Base-by-base conservation (phyloP, 2,113 vertebrate genomes). In the Seriola quinqueradiata region DNA sequence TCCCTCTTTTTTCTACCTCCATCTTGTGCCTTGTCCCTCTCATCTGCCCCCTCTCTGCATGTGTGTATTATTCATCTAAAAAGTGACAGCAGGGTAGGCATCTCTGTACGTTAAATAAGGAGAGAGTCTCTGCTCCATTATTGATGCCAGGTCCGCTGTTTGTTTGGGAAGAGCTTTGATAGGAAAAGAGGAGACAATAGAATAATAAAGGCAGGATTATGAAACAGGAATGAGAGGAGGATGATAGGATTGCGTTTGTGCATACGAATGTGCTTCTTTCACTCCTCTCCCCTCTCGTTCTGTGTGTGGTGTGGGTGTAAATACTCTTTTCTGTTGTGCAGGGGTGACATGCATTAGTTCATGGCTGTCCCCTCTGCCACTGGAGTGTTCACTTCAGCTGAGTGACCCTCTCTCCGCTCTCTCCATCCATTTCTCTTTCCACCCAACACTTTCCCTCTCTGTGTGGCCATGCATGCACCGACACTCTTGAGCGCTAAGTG, bases 21-120 rank as follows among this genome's bases (percentile, higher is more conserved):
- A 63, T 80, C 69, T 16, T 46, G 85, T 89, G 84, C 79, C 85
- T 59, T 74, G 88, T 84, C 73, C 78, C 83, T 60, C 32, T 76
- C 75, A 32, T n/a, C 44, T 28, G 50, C 63, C 6, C 42, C 48
- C 75, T 86, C 83, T 76, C 81, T 75, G 48, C 67, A 73, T 86
- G 65, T 92, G 92, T 95, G 87, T 94, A 95, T 96, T 96, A 95
- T 96, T 95, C 81, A 95, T 94, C 87, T 42, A 70, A 84, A 92
- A 92, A 95, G 94, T 94, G 94, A 95, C 94, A 91, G 88, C 70
- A 65, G 86, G 68, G 65, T 23, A 34, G 76, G 64, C 75, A 50
- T 78, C 79, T 76, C 87, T 88, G 89, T 88, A 85, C 69, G 84
- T 93, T 89, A 88, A 92, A 94, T 84, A 91, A 87, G 89, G 80